Base-by-base conservation (phyloP, 2,113 vertebrate species). In the Candoia aspera region DNA sequence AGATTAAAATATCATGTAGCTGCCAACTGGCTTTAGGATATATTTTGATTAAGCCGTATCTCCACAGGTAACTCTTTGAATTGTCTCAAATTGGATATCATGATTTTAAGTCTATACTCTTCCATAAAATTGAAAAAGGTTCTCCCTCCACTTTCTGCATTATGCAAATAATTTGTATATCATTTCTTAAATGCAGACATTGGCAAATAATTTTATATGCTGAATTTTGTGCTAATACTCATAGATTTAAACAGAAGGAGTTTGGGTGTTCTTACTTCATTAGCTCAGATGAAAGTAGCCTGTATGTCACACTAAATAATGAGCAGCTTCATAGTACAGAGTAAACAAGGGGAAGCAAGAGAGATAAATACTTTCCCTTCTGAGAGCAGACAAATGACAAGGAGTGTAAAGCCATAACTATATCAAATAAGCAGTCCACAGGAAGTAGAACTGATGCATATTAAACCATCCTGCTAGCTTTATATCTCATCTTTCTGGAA, bases 311-410 rank as follows among this genome's bases (percentile, higher is more conserved):
- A 91, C 37, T 89, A 91, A 92, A 46, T 84, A 84, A 94, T 91
- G 86, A 53, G 87, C 92, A 60, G 37, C 92, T 59, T 87, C 91
- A 92, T 1, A 92, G 84, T 73, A n/a, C 12, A 58, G 21, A 49
- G 26, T 58, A 92, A 95, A 73, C 55, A 29, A 49, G 10, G 6
- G 91, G 84, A 9, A 79, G 49, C 60, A 57, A 92, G 49, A 92
- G 37, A 84, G 79, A 53, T 93, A 95, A 93, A 94, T 91, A 92
- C 94, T 95, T 95, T 92, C 54, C 62, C 37, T 91, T 95, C 87
- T 37, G 0, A 2, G 55, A 37, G 92, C 87, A 88, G 88, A 93
- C 19, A 84, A 55, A 59, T 49, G 1, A 0, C 87, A 90, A 94
- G 29, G 10, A 64, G 92, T 79, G 26, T 88, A 64, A 96, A 92